A percentile compares a stretch with the other conserved stretches of the same genome.
These are phyloP conservation scores for Cololabis saira DNA, from an alignment of 2,113 vertebrate genomes.

Conservation along the genomic window DNA sequence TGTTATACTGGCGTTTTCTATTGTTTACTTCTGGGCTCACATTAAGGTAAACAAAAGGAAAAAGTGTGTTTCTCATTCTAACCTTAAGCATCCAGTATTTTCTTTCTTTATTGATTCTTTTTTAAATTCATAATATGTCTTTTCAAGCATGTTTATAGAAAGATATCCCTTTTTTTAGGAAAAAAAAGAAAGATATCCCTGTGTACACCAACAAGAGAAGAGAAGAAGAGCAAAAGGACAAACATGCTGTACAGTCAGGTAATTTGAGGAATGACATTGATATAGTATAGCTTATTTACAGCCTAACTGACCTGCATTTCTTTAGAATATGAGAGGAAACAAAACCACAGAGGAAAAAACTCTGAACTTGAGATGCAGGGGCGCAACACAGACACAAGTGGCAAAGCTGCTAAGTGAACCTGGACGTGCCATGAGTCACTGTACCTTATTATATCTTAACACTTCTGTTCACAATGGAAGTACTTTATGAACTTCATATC, in stretches of 20 bases:
- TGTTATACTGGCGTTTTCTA: slow-evolving; percentile 2
- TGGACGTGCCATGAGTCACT: not conserved
- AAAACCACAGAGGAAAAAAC: not conserved
- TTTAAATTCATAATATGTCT: slow-evolving; percentile 23
- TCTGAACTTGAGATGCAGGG: not conserved
- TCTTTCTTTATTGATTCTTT: slow-evolving; percentile 7
- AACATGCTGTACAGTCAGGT: slow-evolving; percentile 34
- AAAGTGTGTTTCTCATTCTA: not conserved
- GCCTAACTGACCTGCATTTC: slow-evolving; percentile 33
- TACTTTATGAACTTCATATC: not conserved
- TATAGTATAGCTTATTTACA: slow-evolving; percentile 38
- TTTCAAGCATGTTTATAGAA: slow-evolving; percentile 19
- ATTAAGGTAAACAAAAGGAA: slow-evolving; percentile 24
- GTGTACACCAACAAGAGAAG: slow-evolving; percentile 22
- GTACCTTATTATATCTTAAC: slow-evolving; percentile 1
- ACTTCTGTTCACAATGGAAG: not conserved
- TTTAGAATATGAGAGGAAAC: slow-evolving; percentile 16
- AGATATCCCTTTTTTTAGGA: no score
- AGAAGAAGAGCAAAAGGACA: slow-evolving; percentile 17
- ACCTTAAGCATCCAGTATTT: slow-evolving; percentile 10
- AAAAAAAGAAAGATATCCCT: no score
- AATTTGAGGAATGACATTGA: slow-evolving; percentile 29
- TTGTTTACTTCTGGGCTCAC: slow-evolving; percentile 6
- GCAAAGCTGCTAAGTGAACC: not conserved
- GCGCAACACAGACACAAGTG: not conserved